Percentiles rank a stretch among this genome's conserved stretches.
These are phyloP conservation scores for Sarcophilus harrisii DNA, from an alignment of 2,797 vertebrate genomes.

Conservation along the genomic window DNA sequence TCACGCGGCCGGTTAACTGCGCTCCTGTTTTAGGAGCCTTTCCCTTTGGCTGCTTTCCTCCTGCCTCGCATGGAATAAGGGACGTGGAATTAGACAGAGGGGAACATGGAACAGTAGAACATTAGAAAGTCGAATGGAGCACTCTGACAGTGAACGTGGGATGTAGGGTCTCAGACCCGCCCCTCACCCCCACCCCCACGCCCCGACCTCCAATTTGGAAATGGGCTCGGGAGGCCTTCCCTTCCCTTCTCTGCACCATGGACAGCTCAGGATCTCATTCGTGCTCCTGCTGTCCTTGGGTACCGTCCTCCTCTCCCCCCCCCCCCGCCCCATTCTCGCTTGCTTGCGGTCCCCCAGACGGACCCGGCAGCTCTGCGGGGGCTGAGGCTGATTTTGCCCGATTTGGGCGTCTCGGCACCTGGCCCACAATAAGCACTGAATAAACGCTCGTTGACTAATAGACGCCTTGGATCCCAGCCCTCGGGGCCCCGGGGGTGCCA, in stretches of 20 bases:
- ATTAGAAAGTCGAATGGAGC: background rate
- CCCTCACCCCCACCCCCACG: too few species aligned
- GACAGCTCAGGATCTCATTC: background rate
- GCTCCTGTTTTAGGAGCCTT: background rate
- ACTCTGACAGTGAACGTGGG: background rate
- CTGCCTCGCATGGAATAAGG: background rate
- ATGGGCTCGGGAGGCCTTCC: too few species aligned
- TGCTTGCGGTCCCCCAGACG: background rate
- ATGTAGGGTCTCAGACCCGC: background rate
- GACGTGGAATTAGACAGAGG: background rate
- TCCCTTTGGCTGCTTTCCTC: background rate
- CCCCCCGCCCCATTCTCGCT: too few species aligned
- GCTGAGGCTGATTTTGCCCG: background rate
- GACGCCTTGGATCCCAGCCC: background rate
- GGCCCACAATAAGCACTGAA: background rate
- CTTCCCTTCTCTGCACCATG: background rate
- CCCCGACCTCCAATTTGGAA: background rate
- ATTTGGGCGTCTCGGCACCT: background rate
- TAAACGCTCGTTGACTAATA: too few species aligned
- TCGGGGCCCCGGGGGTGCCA: background rate
- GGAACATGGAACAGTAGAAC: background rate
- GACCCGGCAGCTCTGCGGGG: background rate
- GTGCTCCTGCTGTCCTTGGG: background rate
- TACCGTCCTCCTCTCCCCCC: background rate
- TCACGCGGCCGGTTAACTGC: background rate